phyloP scores from a whole-genome alignment of 64 coral and sea anemone genomes.

The Stichodactyla helianthus region DNA sequence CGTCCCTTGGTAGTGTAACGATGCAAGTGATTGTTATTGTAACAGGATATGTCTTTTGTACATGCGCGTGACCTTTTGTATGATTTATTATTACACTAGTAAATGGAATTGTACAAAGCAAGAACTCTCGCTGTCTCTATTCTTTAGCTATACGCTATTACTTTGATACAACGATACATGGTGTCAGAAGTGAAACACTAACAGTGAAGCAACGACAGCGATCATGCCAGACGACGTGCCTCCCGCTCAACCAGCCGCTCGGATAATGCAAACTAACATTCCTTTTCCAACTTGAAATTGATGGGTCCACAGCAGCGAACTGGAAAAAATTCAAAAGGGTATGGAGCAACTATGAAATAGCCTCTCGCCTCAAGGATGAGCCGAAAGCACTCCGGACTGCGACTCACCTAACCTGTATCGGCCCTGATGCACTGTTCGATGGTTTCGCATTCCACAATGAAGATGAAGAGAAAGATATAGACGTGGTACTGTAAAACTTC shows the following conservation, averaged over 20 bases:
- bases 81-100: no score
- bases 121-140: no score
- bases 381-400: conserved; percentile 42
- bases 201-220: background rate
- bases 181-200: conserved; percentile 17
- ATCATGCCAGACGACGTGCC: conserved; percentile 10
- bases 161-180: conserved; percentile 48
- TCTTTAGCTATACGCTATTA: no score
- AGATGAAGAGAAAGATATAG: conserved; percentile 35
- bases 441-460: conserved; percentile 34
- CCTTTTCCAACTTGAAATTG: conserved; percentile 33
- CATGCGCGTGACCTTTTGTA: no score
- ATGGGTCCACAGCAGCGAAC: no score
- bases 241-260: background rate
- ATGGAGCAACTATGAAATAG: conserved; percentile 64
- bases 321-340: conserved; percentile 4
- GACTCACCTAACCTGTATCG: conserved; percentile 53
- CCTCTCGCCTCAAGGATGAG: conserved; percentile 27
- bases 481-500: conserved; percentile 42
- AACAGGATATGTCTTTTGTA: no score
- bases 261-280: conserved; percentile 44
- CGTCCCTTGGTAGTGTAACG: no score
- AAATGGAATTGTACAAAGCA: no score
- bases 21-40: no score
- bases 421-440: conserved; percentile 39